These are phyloP conservation scores for Fragum fragum DNA, from an alignment of 2,888 invertebrate genomes.

Conservation along the genomic window DNA sequence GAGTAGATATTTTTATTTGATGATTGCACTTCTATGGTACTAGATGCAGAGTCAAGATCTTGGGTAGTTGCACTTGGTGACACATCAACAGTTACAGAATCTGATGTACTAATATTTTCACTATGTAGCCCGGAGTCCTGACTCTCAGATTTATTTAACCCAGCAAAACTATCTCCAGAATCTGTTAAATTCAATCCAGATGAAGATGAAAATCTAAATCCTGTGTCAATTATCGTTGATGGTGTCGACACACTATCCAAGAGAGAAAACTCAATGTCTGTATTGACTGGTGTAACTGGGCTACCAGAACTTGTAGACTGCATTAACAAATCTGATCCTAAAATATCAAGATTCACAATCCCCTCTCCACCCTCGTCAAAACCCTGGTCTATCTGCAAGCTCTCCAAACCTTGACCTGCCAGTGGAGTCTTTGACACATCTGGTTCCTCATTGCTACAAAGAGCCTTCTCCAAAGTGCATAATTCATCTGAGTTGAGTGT, in stretches of 20 bases:
- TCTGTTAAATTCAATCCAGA: conserved; percentile 17
- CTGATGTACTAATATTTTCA: conserved; percentile 80
- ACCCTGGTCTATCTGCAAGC: conserved; percentile 70
- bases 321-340: conserved; percentile 60
- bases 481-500: conserved; percentile 95
- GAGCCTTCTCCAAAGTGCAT: conserved; percentile 93
- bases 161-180: conserved; percentile 40
- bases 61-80: conserved; percentile 37
- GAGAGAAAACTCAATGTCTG: conserved; percentile 19
- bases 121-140: conserved; percentile 83
- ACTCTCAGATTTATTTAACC: conserved; percentile 80
- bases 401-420: conserved; percentile 38
- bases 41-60: conserved; percentile 25
- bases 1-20: conserved; percentile 16
- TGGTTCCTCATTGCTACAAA: conserved; percentile 94
- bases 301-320: conserved; percentile 70
- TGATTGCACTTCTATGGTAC: conserved; percentile 8
- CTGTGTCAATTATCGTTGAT: conserved; percentile 44
- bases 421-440: conserved; percentile 58
- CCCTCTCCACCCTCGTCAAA: conserved; percentile 69
- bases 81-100: conserved; percentile 71
- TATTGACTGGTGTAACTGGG: conserved; percentile 71
- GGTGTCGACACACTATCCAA: conserved; percentile 41
- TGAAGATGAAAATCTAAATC: conserved; percentile 32
- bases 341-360: conserved; percentile 45